A percentile compares a stretch with the other conserved stretches of the same genome.
Conservation (phyloP, 53 echinoderm and acorn worm genomes). For the Holothuria scabra region DNA sequence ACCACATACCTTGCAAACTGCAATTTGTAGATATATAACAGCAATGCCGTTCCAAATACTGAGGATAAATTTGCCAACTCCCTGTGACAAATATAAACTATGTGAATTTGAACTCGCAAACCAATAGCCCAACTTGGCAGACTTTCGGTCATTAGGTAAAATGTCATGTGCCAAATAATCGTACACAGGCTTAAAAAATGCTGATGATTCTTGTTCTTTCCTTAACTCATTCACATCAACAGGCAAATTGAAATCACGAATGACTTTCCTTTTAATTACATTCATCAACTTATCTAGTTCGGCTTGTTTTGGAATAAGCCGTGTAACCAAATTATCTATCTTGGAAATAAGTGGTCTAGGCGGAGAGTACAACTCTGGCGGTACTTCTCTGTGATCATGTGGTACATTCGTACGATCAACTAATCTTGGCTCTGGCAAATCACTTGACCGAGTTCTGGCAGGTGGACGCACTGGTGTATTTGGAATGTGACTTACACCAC, state of each 20-base stretch:
- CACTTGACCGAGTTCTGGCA: neutral
- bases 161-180: no score
- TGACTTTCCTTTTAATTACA: neutral
- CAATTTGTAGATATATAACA: no score
- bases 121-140: no score
- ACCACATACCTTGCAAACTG: no score
- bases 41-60: no score
- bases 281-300: no score
- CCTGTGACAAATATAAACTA: no score
- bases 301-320: neutral
- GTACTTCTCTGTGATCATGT: neutral
- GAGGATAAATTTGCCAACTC: no score
- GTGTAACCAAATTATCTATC: neutral
- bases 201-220: neutral
- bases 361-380: neutral
- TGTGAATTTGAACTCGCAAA: no score
- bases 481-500: neutral
- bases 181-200: neutral
- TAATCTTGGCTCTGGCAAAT: neutral
- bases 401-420: neutral
- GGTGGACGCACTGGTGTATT: constrained; percentile 8
- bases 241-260: constrained; percentile 25
- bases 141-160: neutral
- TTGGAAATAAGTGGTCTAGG: no score
- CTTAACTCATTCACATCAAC: constrained; percentile 2